These are phyloP conservation scores for Zootoca vivipara DNA, from an alignment of 2,113 vertebrate genomes.

Conservation along the genomic window DNA sequence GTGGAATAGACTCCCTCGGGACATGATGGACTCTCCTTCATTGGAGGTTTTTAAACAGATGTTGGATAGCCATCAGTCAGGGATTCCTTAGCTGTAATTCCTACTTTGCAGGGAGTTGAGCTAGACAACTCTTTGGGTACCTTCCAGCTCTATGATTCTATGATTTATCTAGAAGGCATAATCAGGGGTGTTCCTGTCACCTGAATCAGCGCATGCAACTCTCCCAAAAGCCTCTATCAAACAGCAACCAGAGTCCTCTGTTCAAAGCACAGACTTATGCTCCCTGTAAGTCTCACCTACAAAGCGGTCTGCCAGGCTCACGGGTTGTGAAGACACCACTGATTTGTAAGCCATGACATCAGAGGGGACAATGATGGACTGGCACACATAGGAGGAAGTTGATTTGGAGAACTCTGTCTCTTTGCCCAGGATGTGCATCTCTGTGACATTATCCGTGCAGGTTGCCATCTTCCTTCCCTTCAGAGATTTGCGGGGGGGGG, in stretches of 20 bases:
- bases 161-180: background rate
- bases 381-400: slow-evolving; percentile 84
- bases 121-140: too few species aligned
- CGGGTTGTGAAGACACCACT: slow-evolving; percentile 87
- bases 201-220: background rate
- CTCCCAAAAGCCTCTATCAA: background rate
- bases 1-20: too few species aligned
- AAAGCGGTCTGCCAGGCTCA: slow-evolving; percentile 84
- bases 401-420: slow-evolving; percentile 58
- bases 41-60: too few species aligned
- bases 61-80: too few species aligned
- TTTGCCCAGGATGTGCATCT: slow-evolving; percentile 66
- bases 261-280: background rate
- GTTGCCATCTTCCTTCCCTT: slow-evolving; percentile 80
- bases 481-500: accelerated
- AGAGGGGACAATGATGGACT: slow-evolving; percentile 85
- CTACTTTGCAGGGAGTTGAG: too few species aligned
- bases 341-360: slow-evolving; percentile 81
- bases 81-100: too few species aligned
- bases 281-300: slow-evolving; percentile 77
- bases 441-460: slow-evolving; percentile 89
- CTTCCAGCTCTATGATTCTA: too few species aligned
- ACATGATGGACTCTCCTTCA: too few species aligned
- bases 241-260: background rate
- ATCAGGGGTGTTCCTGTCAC: background rate